Percentiles rank a stretch among this genome's conserved stretches.
Conservation (phyloP, 2,888 invertebrate genomes). For the Scotopteryx bipunctaria region DNA sequence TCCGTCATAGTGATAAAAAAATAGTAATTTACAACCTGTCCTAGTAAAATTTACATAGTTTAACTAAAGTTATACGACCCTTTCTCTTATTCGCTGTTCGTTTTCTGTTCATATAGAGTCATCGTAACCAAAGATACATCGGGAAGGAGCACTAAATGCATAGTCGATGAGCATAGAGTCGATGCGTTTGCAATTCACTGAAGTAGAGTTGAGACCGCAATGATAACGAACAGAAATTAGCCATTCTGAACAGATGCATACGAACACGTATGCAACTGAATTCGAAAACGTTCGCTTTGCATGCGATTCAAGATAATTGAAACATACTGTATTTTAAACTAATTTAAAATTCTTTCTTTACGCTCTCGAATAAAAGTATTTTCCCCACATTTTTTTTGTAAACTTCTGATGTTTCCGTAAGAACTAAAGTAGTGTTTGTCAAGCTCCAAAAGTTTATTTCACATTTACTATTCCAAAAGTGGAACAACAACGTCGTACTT, state of each 20-base stretch:
- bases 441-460: not conserved
- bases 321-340: slow-evolving; percentile 14
- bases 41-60: too few species aligned
- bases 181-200: slow-evolving; percentile 11
- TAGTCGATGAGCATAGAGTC: slow-evolving; percentile 10
- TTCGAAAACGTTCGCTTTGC: slow-evolving; percentile 21
- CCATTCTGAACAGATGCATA: slow-evolving; percentile 33
- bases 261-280: slow-evolving; percentile 26
- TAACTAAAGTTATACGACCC: too few species aligned
- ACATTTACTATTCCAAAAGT: slow-evolving; percentile 19
- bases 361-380: too few species aligned
- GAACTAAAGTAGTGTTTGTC: not conserved
- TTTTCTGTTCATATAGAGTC: not conserved
- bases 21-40: too few species aligned
- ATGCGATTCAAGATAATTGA: slow-evolving; percentile 14
- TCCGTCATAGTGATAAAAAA: not conserved
- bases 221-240: slow-evolving; percentile 34
- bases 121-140: slow-evolving; percentile 4
- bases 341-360: too few species aligned
- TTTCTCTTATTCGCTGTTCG: too few species aligned
- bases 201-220: slow-evolving; percentile 17
- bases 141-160: not conserved
- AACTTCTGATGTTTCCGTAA: not conserved
- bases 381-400: too few species aligned
- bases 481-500: slow-evolving; percentile 13